phyloP scores from a whole-genome alignment of 2,888 invertebrate species.

The Polymixis lichenea region DNA sequence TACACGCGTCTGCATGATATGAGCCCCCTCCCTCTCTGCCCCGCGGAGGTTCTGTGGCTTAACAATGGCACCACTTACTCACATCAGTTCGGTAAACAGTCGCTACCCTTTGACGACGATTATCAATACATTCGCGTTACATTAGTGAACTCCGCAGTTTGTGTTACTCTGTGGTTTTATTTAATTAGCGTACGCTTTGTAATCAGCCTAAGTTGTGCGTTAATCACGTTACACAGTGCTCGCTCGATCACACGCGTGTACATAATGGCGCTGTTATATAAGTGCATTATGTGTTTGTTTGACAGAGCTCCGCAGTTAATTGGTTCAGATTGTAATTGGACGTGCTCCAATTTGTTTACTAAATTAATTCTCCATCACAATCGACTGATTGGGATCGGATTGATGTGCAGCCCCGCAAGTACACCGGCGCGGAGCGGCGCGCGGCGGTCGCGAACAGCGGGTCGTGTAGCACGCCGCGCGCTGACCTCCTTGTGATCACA shows the following conservation, averaged over 20 bases:
- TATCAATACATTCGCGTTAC: slow-evolving; percentile 27
- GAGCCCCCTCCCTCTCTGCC: not conserved
- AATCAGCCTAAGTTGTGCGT: slow-evolving; percentile 40
- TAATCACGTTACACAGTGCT: slow-evolving; percentile 39
- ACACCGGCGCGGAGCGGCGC: not conserved
- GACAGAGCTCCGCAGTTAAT: slow-evolving; percentile 50
- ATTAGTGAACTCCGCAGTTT: slow-evolving; percentile 25
- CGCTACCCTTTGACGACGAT: slow-evolving; percentile 30
- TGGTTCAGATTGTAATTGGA: slow-evolving; percentile 59
- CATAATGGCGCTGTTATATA: slow-evolving; percentile 23
- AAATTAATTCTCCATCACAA: slow-evolving; percentile 58
- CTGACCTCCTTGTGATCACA: not conserved
- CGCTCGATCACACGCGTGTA: slow-evolving; percentile 7
- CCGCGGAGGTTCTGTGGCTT: not conserved
- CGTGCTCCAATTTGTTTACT: slow-evolving; percentile 59
- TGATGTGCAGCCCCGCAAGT: slow-evolving; percentile 10
- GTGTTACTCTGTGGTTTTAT: slow-evolving; percentile 44
- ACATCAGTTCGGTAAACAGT: slow-evolving; percentile 25
- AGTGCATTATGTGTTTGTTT: slow-evolving; percentile 44
- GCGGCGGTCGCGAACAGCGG: not conserved
- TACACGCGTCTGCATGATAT: not conserved
- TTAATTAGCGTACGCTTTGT: slow-evolving; percentile 54
- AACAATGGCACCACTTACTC: not conserved
- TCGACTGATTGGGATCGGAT: slow-evolving; percentile 46
- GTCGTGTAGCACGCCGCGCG: too few relatives aligned